Evolutionary conservation across 2,888 invertebrate genomes (phyloP), one percentile per base, ranked within the genome.

Genomic region (Sepiola atlantica): DNA sequence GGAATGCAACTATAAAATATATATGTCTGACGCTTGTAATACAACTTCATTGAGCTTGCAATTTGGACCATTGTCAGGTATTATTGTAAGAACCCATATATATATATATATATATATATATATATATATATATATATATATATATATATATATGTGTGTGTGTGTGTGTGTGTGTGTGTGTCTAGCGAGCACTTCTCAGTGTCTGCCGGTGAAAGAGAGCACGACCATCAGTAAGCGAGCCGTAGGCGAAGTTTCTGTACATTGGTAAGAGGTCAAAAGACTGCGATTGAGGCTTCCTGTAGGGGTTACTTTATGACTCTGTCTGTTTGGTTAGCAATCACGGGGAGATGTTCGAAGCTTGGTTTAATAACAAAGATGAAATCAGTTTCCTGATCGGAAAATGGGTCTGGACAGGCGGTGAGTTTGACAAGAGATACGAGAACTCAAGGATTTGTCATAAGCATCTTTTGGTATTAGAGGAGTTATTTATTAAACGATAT

Each of bases 301-400:
- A 45, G n/a, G n/a, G 77, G n/a, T 16, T 77, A n/a, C 32, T n/a
- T 77, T 77, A 77, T 77, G 77, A 77, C 77, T 32, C 2, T 14
- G 77, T 77, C 77, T 32, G 77, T 77, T 77, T 77, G 77, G 77
- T 32, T n/a, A 77, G 77, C 77, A 77, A 77, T 77, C 77, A 32
- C 77, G n/a, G 32, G 77, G n/a, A 77, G 1, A 77, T 77, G 77
- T 77, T n/a, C 77, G 77, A 77, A 77, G n/a, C 77, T 77, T 77
- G 77, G 77, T 77, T 77, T 77, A 77, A 77, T 77, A 77, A 77
- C 77, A 77, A 77, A n/a, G 77, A n/a, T n/a, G n/a, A 77, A 77
- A 77, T n/a, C 77, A 77, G 77, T 77, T 77, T 77, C n/a, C n/a
- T 77, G 32, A 45, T 45, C 45, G 45, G 45, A 45, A n/a, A 77